A percentile compares a stretch with the other conserved stretches of the same genome.
Evolutionary conservation across 2,797 vertebrate genomes (phyloP).

Genomic region (Nannoperca obscura): DNA sequence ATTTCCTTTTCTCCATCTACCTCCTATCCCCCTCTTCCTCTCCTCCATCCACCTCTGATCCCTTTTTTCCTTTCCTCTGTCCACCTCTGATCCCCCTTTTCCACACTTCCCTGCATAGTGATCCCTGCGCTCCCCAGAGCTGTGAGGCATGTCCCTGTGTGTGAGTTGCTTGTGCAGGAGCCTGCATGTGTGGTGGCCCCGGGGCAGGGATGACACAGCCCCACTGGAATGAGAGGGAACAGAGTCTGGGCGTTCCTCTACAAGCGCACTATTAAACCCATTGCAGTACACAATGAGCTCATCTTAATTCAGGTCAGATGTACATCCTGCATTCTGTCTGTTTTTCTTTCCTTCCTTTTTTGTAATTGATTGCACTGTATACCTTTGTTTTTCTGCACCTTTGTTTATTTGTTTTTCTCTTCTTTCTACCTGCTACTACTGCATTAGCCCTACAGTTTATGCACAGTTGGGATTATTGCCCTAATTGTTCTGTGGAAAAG

Average conservation of each 20-base stretch:
- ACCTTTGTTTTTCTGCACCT: constrained; percentile 46
- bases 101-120: constrained; percentile 70
- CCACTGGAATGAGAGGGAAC: constrained; percentile 90
- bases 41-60: constrained; percentile 77
- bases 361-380: constrained; percentile 59
- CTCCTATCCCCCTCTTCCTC: constrained; percentile 72
- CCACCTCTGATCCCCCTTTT: constrained; percentile 78
- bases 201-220: constrained; percentile 89
- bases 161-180: constrained; percentile 81
- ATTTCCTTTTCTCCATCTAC: constrained; percentile 72
- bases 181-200: constrained; percentile 85
- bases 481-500: constrained; percentile 25
- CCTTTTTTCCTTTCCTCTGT: constrained; percentile 76
- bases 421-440: constrained; percentile 33
- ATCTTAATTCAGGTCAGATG: constrained; percentile 92
- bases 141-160: constrained; percentile 76
- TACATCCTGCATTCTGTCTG: constrained; percentile 82
- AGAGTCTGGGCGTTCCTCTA: constrained; percentile 90
- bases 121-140: constrained; percentile 70
- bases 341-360: constrained; percentile 54
- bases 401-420: constrained; percentile 36
- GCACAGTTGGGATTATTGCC: constrained; percentile 6
- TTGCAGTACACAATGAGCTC: constrained; percentile 91
- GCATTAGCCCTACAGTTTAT: constrained; percentile 2
- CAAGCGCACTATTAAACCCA: constrained; percentile 90